Base-by-base conservation (phyloP, 2,797 vertebrate genomes). In the Holocentrus rufus region DNA sequence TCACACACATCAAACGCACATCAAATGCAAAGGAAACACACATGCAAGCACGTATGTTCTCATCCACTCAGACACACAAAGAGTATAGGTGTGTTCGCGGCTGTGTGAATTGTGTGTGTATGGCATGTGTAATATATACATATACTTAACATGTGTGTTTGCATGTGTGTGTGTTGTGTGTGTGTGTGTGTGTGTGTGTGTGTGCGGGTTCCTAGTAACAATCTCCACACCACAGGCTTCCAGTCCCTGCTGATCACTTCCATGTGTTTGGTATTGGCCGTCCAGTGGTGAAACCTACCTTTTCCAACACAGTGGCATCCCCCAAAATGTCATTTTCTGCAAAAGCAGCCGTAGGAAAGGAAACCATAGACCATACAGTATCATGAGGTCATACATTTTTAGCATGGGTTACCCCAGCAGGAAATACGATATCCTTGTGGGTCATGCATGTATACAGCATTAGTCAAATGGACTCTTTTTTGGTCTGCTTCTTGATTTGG, bases 171-270 rank as follows among this genome's bases (percentile, higher is more conserved):
- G 15, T 31, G 17, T 49, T 52, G 47, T 53, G 62, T 39, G 63
- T 65, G 50, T 42, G 49, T 55, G 53, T 56, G 58, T 76, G 76
- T 72, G 79, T 75, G 74, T 72, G 57, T 77, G 69, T 64, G 86
- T 83, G 68, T 85, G 76, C 25, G 82, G 80, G 81, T 76, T 84
- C 65, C 66, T 69, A 75, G 85, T 78, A 72, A 81, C 67, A 64
- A 66, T 80, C 76, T 74, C 76, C 70, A 59, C 72, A 83, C 84
- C 89, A 68, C 79, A 85, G 83, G 76, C 82, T 81, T 82, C 78
- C 82, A 89, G 69, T 78, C 54, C 46, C 10, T 7, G 66, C 69
- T 91, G 90, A 92, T 90, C 81, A 84, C 71, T 91, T 91, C 91
- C 91, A 92, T 91, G 86, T 91, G 90, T 88, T 64, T 61, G 66